phyloP scores from a whole-genome alignment of 2,888 invertebrate species.

The Parnassius mnemosyne region DNA sequence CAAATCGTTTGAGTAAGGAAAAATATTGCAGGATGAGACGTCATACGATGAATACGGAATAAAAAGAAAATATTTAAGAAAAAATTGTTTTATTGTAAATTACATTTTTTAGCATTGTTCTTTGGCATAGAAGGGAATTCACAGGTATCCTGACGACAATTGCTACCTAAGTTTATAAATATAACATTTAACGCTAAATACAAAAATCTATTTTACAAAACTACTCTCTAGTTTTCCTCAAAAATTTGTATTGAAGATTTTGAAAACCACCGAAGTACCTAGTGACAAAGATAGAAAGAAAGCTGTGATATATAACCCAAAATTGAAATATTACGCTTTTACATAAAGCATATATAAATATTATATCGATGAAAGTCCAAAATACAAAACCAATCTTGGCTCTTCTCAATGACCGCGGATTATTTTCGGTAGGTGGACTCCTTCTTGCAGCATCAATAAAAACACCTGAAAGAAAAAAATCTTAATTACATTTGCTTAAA shows the following conservation, averaged over 20 bases:
- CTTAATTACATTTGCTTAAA: not conserved
- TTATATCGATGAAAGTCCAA: constrained; percentile 82
- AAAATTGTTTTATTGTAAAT: too few species aligned
- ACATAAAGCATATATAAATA: constrained; percentile 68
- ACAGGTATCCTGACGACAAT: constrained; percentile 33
- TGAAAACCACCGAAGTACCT: constrained; percentile 82
- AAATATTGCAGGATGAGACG: too few species aligned
- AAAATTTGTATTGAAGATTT: constrained; percentile 77
- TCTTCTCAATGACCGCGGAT: constrained; percentile 47
- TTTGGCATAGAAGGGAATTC: constrained; percentile 56
- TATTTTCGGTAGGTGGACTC: constrained; percentile 45
- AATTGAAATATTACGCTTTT: constrained; percentile 69
- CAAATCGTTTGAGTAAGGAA: too few species aligned
- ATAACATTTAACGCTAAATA: not conserved
- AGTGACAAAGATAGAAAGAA: constrained; percentile 78
- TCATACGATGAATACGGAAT: too few species aligned
- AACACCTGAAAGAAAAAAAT: constrained; percentile 53
- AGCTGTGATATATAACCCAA: constrained; percentile 78
- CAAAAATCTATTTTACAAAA: not conserved
- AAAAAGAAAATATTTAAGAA: too few species aligned
- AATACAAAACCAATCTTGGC: constrained; percentile 80
- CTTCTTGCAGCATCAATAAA: constrained; percentile 56
- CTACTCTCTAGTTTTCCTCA: constrained; percentile 39
- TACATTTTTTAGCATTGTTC: too few species aligned
- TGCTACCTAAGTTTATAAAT: not conserved